Evolutionary conservation across 2,888 invertebrate genomes (phyloP).

Genomic region (Cosmia pyralina): DNA sequence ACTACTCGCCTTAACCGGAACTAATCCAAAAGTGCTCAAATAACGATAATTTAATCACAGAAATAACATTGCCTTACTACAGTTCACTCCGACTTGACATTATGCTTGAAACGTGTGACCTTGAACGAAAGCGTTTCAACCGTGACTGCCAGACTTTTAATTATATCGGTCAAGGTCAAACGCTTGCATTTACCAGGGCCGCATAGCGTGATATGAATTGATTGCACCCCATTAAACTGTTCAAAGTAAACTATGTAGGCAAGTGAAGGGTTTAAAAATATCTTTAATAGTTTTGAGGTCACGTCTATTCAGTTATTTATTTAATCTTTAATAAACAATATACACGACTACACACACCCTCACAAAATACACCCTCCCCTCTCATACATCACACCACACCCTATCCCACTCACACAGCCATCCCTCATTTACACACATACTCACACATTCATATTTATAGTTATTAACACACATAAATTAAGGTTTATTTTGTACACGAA

Average conservation of each 20-base stretch:
- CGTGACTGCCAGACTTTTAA: conserved; percentile 42
- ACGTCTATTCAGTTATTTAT: conserved; percentile 3
- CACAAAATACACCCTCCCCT: no score
- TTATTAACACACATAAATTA: no score
- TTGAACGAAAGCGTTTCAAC: conserved; percentile 30
- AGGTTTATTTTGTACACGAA: no score
- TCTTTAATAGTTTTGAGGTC: conserved; percentile 17
- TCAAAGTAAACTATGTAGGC: conserved; percentile 14
- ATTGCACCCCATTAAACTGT: conserved; percentile 51
- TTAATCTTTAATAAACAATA: neutral
- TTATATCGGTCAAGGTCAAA: conserved; percentile 40
- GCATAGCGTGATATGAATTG: conserved; percentile 56
- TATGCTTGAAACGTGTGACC: conserved; percentile 16
- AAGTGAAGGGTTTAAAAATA: conserved; percentile 37
- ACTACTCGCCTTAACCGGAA: neutral
- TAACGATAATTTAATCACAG: neutral
- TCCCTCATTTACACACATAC: no score
- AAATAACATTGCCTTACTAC: neutral
- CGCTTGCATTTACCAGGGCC: conserved; percentile 37
- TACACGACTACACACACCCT: no score
- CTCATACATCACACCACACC: no score
- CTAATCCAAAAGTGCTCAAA: neutral
- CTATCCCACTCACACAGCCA: no score
- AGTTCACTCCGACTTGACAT: conserved; percentile 19
- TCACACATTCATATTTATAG: no score